Evolutionary conservation across 35 echinoderm and acorn worm genomes (phyloP).

Genomic region (Diadema setosum): DNA sequence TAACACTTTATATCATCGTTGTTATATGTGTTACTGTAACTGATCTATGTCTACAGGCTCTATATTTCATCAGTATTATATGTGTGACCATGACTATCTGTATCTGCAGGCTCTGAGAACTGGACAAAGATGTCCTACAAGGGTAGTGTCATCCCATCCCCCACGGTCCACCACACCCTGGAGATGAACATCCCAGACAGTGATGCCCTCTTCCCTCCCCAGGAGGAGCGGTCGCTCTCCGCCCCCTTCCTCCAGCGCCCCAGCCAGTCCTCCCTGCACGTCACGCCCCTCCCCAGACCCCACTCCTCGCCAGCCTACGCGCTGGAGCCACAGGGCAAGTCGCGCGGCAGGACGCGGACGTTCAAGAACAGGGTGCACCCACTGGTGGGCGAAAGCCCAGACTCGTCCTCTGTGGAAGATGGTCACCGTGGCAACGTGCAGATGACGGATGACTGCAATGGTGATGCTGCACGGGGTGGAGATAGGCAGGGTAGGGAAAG

Average conservation of each 20-base stretch:
- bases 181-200: neutral
- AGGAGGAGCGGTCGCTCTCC: neutral
- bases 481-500: no score
- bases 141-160: neutral
- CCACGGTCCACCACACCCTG: neutral
- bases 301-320: neutral
- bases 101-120: neutral
- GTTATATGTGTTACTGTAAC: no score
- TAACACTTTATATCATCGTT: no score
- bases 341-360: neutral
- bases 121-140: conserved; percentile 7
- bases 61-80: no score
- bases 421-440: neutral
- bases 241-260: conserved; percentile 2
- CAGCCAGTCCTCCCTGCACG: neutral
- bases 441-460: neutral
- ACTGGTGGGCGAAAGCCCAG: neutral
- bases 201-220: neutral
- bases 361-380: conserved; percentile 1
- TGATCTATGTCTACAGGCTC: neutral
- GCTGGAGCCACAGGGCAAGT: neutral
- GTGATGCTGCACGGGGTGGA: neutral
- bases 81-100: no score
- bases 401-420: neutral
- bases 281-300: neutral